phyloP scores from a whole-genome alignment of 2,797 vertebrate species.

The Myotis pilosus region DNA sequence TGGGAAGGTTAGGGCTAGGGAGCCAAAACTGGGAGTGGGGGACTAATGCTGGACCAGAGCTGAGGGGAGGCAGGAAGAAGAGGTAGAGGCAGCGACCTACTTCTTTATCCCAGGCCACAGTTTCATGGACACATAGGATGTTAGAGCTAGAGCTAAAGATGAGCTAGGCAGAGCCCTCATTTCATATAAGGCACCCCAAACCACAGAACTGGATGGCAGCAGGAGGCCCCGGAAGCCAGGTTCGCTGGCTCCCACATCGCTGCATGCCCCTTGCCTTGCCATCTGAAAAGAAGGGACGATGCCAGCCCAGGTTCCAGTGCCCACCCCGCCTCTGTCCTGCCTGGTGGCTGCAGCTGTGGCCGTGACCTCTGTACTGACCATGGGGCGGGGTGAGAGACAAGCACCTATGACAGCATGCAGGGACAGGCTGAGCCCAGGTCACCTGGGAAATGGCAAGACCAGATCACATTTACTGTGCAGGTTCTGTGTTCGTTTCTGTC shows the following conservation, averaged over 20 bases:
- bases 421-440: not conserved
- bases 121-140: not conserved
- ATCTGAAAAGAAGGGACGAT: not conserved
- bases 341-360: not conserved
- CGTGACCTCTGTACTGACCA: not conserved
- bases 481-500: not conserved
- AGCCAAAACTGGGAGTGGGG: not conserved
- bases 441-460: not conserved
- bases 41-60: not conserved
- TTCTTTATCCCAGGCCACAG: not conserved
- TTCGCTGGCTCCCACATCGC: accelerated
- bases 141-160: not conserved
- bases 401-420: not conserved
- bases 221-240: not conserved
- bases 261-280: accelerated
- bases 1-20: not conserved
- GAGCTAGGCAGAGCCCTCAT: not conserved
- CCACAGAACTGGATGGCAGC: not conserved
- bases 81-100: not conserved
- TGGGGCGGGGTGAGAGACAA: no score
- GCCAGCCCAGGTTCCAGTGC: not conserved
- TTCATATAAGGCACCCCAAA: not conserved
- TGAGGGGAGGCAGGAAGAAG: not conserved
- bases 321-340: not conserved
- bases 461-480: no score